Evolutionary conservation across 2,888 invertebrate species (phyloP).

Genomic region (Linyphia triangularis): DNA sequence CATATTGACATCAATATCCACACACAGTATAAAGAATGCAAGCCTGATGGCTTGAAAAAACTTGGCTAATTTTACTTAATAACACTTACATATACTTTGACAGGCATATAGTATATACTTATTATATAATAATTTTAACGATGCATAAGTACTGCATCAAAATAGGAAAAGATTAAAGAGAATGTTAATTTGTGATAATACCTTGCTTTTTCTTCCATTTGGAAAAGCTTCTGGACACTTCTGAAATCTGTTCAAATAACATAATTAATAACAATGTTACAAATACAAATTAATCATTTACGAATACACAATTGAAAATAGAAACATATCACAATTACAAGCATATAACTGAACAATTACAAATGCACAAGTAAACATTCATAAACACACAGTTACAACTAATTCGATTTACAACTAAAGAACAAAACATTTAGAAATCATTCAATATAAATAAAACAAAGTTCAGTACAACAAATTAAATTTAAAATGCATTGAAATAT

Average conservation of each 20-base stretch:
- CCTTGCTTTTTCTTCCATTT: slow-evolving; percentile 78
- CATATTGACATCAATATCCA: not conserved
- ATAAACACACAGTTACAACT: no score
- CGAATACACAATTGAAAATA: not conserved
- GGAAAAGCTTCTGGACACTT: slow-evolving; percentile 82
- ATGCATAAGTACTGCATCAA: no score
- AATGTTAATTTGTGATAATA: slow-evolving; percentile 76
- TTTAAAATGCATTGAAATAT: no score
- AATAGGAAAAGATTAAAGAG: not conserved
- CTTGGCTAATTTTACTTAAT: not conserved
- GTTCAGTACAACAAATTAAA: no score
- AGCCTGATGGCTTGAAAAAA: not conserved
- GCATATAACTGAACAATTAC: not conserved
- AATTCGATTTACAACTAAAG: no score
- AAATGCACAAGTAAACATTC: no score
- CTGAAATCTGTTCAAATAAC: slow-evolving; percentile 23
- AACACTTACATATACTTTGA: no score
- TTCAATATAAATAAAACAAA: no score
- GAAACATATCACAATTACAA: not conserved
- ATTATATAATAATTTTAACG: not conserved
- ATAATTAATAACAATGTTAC: slow-evolving; percentile 79
- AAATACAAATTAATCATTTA: slow-evolving; percentile 76
- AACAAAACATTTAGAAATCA: no score
- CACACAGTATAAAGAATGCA: not conserved
- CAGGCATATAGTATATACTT: not conserved